phyloP scores from a whole-genome alignment of 2,797 vertebrate species.

The Agapornis canus region DNA sequence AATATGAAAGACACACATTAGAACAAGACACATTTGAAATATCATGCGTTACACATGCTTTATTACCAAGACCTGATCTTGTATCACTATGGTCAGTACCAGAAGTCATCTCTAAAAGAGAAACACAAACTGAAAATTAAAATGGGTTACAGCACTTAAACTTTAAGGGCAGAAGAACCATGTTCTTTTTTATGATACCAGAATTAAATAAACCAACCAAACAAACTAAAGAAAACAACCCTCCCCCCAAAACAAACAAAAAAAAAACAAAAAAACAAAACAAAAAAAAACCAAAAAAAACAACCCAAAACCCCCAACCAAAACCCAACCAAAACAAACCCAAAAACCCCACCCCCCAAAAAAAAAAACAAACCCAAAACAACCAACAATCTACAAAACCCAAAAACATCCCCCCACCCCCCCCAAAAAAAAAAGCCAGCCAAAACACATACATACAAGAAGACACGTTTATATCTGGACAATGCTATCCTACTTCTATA shows the following conservation, averaged over 20 bases:
- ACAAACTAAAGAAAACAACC: no score
- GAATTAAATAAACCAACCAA: neutral
- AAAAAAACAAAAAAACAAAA: no score
- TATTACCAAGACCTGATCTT: neutral
- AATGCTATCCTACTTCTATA: neutral
- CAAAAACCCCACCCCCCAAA: no score
- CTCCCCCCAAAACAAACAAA: no score
- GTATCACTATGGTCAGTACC: neutral
- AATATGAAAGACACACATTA: rapidly evolving
- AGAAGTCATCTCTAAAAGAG: neutral
- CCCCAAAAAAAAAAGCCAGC: no score
- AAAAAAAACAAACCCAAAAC: no score
- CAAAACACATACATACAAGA: no score
- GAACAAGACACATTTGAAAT: neutral
- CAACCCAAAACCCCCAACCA: no score
- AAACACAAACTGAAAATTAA: neutral
- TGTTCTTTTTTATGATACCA: neutral
- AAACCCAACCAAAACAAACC: no score
- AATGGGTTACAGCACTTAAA: neutral
- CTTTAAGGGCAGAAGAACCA: neutral
- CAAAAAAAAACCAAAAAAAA: neutral
- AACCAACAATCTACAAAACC: neutral
- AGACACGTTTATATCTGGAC: neutral
- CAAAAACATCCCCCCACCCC: neutral
- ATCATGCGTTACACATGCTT: neutral